A percentile compares a stretch with the other conserved stretches of the same genome.
Conservation (phyloP, 2,113 vertebrate species). For the Pseudopodoces humilis region DNA sequence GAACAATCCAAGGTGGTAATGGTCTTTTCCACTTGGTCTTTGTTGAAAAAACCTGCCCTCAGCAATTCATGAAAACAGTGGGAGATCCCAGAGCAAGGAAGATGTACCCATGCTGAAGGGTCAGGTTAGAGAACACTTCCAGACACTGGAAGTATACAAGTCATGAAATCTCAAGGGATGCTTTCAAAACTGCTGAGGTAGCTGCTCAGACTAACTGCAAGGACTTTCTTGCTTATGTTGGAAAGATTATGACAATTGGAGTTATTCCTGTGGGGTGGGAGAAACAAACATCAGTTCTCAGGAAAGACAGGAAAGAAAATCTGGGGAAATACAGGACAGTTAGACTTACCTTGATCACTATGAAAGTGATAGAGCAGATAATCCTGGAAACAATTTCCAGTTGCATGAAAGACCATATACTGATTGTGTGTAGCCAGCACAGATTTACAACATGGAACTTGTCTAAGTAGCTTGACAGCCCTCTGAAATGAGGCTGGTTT, state of each 20-base stretch:
- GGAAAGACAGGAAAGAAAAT: not conserved
- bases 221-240: not conserved
- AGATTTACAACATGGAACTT: not conserved
- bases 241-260: not conserved
- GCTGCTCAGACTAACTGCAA: not conserved
- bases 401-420: not conserved
- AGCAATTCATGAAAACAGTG: not conserved
- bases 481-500: not conserved
- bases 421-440: not conserved
- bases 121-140: not conserved
- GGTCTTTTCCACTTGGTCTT: not conserved
- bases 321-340: not conserved
- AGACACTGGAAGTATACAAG: not conserved
- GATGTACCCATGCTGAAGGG: rapidly evolving
- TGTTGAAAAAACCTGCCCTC: not conserved
- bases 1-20: not conserved
- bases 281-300: not conserved
- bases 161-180: not conserved
- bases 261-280: not conserved
- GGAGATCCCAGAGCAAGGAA: not conserved
- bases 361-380: not conserved
- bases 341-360: not conserved
- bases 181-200: not conserved
- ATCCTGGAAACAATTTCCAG: not conserved
- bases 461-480: not conserved